Percentiles rank a stretch among this genome's conserved stretches.
Conservation (phyloP, 2,888 invertebrate species). For the Eilema depressum region DNA sequence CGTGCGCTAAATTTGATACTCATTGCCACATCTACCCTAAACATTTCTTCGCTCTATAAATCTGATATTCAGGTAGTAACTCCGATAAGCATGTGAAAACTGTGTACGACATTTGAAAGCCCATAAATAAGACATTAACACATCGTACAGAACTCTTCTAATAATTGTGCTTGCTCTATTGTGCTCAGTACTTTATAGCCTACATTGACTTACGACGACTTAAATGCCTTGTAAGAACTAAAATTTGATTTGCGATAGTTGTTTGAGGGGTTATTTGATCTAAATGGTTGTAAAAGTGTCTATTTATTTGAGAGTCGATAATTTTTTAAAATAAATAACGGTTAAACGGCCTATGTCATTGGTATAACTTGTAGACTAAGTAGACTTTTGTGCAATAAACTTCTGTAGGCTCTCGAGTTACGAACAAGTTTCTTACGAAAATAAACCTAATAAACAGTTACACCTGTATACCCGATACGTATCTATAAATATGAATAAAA, state of each 20-base stretch:
- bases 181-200: constrained; percentile 68
- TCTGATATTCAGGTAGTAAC: constrained; percentile 71
- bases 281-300: constrained; percentile 12
- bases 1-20: background rate
- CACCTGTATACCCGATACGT: no score
- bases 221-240: constrained; percentile 32
- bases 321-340: constrained; percentile 7
- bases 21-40: constrained; percentile 42
- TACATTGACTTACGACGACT: constrained; percentile 47
- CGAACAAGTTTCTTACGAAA: background rate
- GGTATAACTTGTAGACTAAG: background rate
- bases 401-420: background rate
- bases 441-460: no score
- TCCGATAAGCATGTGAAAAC: constrained; percentile 82
- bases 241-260: constrained; percentile 26
- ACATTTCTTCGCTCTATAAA: constrained; percentile 60
- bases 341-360: background rate
- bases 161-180: constrained; percentile 73
- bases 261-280: background rate
- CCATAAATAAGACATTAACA: constrained; percentile 86
- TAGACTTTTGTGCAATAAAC: background rate
- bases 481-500: no score
- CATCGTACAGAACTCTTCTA: constrained; percentile 73
- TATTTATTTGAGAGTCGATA: background rate
- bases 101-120: constrained; percentile 72